phyloP scores from a whole-genome alignment of 2,113 vertebrate genomes.

The Colossoma macropomum region DNA sequence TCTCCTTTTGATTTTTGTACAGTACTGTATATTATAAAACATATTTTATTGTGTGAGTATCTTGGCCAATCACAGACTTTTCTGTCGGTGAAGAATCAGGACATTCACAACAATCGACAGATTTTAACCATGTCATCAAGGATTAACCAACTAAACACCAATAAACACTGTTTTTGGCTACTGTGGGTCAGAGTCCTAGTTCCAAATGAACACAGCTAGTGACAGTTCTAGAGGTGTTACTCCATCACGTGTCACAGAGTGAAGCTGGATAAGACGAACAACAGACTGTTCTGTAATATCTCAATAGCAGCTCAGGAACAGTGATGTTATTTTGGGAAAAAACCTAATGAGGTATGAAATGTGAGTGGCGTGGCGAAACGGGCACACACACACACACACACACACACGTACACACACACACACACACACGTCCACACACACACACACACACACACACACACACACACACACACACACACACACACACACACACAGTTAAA shows the following conservation, averaged over 20 bases:
- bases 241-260: background rate
- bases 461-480: background rate
- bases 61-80: too few relatives aligned
- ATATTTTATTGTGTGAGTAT: too few relatives aligned
- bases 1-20: too few relatives aligned
- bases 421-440: constrained; percentile 7
- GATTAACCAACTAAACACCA: background rate
- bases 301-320: background rate
- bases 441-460: background rate
- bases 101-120: too few relatives aligned
- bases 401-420: background rate
- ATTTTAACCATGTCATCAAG: too few relatives aligned
- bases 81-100: too few relatives aligned
- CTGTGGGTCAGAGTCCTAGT: background rate
- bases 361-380: background rate
- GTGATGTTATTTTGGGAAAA: background rate
- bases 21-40: too few relatives aligned
- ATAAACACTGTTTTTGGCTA: background rate
- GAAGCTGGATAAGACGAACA: background rate
- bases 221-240: background rate
- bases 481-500: background rate
- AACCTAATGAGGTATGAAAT: background rate
- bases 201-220: background rate
- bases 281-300: background rate
- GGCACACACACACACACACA: constrained; percentile 9